These are phyloP conservation scores for Chloropsis hardwickii DNA, from an alignment of 2,113 vertebrate genomes.

Conservation along the genomic window DNA sequence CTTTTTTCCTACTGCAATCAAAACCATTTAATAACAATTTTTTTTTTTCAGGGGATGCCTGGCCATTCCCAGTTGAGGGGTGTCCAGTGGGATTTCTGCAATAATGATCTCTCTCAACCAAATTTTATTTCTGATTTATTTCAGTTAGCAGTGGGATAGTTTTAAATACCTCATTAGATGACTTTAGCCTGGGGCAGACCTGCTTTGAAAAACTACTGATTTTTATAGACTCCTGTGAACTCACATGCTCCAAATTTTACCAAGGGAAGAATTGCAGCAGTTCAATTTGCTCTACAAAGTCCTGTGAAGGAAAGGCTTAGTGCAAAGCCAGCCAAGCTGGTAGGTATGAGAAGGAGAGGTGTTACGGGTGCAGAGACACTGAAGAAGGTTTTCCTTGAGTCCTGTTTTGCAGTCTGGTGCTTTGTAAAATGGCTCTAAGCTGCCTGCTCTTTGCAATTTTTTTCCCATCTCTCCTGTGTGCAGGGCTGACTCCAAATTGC, in stretches of 20 bases:
- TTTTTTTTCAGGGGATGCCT: not conserved
- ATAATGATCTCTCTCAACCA: not conserved
- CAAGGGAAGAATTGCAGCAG: not conserved
- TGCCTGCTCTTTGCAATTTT: not conserved
- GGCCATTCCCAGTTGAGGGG: not conserved
- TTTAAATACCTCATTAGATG: not conserved
- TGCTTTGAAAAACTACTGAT: not conserved
- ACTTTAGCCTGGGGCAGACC: not conserved
- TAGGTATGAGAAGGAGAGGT: rapidly evolving
- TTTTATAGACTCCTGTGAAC: not conserved
- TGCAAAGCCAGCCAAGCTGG: not conserved
- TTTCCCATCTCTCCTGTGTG: not conserved
- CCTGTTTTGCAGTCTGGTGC: not conserved
- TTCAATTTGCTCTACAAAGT: not conserved
- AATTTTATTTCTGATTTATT: not conserved
- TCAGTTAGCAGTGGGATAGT: not conserved
- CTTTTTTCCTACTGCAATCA: not conserved
- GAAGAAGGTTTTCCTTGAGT: not conserved
- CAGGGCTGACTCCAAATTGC: not conserved
- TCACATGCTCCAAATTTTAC: not conserved
- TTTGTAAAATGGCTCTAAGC: not conserved
- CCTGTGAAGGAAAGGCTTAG: not conserved
- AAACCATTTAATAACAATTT: not conserved
- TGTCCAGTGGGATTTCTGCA: not conserved
- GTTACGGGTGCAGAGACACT: not conserved